Evolutionary conservation across 2,113 vertebrate genomes (phyloP).

Genomic region (Apus apus): DNA sequence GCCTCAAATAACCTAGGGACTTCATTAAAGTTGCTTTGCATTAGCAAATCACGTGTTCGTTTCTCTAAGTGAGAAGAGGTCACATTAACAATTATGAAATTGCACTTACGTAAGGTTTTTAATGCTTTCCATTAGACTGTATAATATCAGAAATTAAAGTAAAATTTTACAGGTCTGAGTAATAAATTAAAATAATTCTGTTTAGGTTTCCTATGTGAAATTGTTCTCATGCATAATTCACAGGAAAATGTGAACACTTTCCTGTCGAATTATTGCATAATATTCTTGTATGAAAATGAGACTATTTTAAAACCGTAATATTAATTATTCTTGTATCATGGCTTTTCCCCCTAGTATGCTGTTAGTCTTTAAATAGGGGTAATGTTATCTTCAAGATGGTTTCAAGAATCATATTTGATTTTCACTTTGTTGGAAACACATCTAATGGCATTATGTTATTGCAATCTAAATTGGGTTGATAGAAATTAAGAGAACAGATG

Average conservation of each 20-base stretch:
- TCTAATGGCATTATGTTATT: neutral
- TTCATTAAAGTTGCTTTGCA: neutral
- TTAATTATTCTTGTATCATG: constrained; percentile 51
- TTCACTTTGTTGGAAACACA: constrained; percentile 55
- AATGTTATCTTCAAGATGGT: constrained; percentile 36
- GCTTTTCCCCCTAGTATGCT: neutral
- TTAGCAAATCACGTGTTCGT: neutral
- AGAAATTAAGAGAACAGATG: constrained; percentile 70
- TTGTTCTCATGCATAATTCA: constrained; percentile 56
- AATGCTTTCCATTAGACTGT: constrained; percentile 41
- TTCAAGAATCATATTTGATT: constrained; percentile 48
- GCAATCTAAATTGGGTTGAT: constrained; percentile 60
- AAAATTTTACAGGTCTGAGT: constrained; percentile 42
- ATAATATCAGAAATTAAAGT: constrained; percentile 61
- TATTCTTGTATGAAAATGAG: constrained; percentile 38
- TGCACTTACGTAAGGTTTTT: constrained; percentile 51
- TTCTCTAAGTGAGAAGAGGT: constrained; percentile 21
- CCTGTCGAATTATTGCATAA: constrained; percentile 12
- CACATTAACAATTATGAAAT: constrained; percentile 49
- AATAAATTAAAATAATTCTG: constrained; percentile 54
- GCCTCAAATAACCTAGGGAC: neutral
- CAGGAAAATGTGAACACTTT: neutral
- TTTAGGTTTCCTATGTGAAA: constrained; percentile 49
- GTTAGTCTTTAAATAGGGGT: constrained; percentile 14
- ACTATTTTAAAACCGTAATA: constrained; percentile 1